These are phyloP conservation scores for Carcharodon carcharias DNA, from an alignment of 2,797 vertebrate genomes.

Conservation along the genomic window DNA sequence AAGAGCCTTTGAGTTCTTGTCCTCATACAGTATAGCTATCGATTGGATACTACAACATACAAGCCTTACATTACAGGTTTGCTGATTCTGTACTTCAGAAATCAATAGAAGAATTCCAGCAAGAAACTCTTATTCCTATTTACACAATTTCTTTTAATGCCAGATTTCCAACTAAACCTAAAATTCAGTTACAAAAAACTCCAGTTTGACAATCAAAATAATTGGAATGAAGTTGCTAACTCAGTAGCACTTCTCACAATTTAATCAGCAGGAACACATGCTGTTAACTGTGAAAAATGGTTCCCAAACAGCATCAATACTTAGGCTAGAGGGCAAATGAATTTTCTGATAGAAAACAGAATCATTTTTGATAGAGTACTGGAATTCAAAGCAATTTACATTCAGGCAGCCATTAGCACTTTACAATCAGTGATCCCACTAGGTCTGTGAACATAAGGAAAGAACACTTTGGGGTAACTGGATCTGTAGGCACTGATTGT, in stretches of 20 bases:
- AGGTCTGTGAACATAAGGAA: background rate
- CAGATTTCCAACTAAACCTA: background rate
- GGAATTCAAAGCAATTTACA: constrained; percentile 15
- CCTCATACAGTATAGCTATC: background rate
- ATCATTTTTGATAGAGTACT: constrained; percentile 11
- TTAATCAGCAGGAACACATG: constrained; percentile 27
- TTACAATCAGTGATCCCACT: background rate
- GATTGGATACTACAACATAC: background rate
- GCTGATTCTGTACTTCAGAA: background rate
- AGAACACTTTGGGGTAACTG: background rate
- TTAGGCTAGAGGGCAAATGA: background rate
- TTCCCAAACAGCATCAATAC: background rate
- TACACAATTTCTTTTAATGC: background rate
- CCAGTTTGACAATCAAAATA: constrained; percentile 5
- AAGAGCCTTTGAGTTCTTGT: background rate
- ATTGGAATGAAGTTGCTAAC: constrained; percentile 16
- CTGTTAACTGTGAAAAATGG: background rate
- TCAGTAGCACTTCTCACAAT: background rate
- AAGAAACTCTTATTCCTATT: background rate
- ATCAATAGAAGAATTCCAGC: background rate
- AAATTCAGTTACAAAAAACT: background rate
- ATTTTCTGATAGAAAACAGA: background rate
- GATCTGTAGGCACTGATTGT: background rate
- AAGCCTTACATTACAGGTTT: background rate
- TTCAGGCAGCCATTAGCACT: background rate